Evolutionary conservation across 2,888 invertebrate species (phyloP).

Genomic region (Agrotis clavis): DNA sequence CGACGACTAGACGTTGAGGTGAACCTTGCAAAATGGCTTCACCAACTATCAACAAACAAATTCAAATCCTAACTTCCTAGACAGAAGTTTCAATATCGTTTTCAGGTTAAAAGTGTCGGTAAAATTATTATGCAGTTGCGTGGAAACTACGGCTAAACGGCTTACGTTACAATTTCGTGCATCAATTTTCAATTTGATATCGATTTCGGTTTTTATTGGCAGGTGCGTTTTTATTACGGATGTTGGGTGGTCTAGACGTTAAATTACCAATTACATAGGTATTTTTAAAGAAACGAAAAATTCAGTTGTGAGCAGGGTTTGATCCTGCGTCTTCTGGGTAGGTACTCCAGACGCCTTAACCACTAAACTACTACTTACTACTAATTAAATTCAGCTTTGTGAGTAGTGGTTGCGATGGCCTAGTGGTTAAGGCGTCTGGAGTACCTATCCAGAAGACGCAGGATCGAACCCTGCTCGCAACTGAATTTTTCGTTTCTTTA

Average conservation of each 20-base stretch:
- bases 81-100: slow-evolving; percentile 13
- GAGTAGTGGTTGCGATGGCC: no score
- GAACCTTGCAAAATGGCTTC: slow-evolving; percentile 57
- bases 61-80: background rate
- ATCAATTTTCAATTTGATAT: slow-evolving; percentile 63
- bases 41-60: slow-evolving; percentile 25
- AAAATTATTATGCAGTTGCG: slow-evolving; percentile 66
- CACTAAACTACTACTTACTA: no score
- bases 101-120: slow-evolving; percentile 11
- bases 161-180: slow-evolving; percentile 70
- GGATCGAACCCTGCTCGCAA: no score
- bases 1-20: slow-evolving; percentile 44
- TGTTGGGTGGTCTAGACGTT: background rate
- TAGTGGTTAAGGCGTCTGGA: no score
- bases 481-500: no score
- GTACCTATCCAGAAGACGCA: no score
- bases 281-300: no score
- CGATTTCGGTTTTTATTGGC: slow-evolving; percentile 53
- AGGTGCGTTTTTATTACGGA: slow-evolving; percentile 31
- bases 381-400: no score
- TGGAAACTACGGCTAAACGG: slow-evolving; percentile 68
- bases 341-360: no score
- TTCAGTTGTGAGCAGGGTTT: no score
- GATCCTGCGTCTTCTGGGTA: no score
- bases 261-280: slow-evolving; percentile 24